phyloP scores from a whole-genome alignment of 2,797 vertebrate species.

The Aquila chrysaetos region DNA sequence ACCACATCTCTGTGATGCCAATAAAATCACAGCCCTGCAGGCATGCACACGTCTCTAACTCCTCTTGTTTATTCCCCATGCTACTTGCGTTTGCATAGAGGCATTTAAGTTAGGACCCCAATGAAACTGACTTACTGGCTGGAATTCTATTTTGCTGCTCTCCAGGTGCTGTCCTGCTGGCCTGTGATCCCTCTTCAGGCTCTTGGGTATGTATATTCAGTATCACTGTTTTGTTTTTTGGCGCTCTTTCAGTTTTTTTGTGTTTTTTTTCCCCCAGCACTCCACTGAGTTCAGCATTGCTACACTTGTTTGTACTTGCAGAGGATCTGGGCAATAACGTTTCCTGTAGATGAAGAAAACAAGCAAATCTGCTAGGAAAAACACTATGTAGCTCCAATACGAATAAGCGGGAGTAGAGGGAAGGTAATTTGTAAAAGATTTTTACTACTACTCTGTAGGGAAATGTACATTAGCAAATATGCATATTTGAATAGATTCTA shows the following conservation, averaged over 20 bases:
- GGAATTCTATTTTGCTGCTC: too few relatives aligned
- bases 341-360: neutral
- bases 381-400: neutral
- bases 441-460: neutral
- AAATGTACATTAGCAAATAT: neutral
- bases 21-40: too few relatives aligned
- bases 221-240: neutral
- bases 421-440: neutral
- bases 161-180: too few relatives aligned
- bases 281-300: neutral
- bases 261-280: neutral
- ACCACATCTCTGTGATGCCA: too few relatives aligned
- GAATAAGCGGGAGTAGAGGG: rapidly evolving
- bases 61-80: too few relatives aligned
- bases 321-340: neutral
- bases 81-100: too few relatives aligned
- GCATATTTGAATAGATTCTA: neutral
- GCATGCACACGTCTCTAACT: too few relatives aligned
- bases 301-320: neutral
- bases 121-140: too few relatives aligned
- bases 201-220: neutral
- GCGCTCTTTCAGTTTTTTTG: rapidly evolving
- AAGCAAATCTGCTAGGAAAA: neutral
- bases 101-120: too few relatives aligned
- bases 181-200: too few relatives aligned